These are phyloP conservation scores for Bos indicus DNA, from an alignment of 2,113 vertebrate species.

Conservation along the genomic window DNA sequence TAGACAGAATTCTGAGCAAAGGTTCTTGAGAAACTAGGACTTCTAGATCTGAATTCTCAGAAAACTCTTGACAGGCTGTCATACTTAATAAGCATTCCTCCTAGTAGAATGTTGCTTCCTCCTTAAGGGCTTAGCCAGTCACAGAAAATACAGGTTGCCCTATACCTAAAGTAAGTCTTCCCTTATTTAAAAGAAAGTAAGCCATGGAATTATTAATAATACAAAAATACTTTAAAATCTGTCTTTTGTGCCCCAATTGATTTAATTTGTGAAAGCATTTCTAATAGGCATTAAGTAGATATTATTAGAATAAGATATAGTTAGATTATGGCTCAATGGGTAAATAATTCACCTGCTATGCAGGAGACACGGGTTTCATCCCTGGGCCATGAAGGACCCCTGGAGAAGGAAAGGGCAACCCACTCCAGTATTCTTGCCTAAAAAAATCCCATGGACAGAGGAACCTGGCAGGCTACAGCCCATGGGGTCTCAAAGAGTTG, in stretches of 20 bases:
- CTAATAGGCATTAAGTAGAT: not conserved
- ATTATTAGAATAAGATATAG: not conserved
- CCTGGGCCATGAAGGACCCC: not conserved
- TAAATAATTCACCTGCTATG: not conserved
- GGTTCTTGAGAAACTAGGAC: slow-evolving; percentile 1
- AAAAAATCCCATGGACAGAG: not conserved
- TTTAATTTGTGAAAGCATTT: not conserved
- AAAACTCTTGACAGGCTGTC: slow-evolving; percentile 44
- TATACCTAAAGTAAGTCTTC: not conserved
- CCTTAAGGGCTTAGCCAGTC: not conserved
- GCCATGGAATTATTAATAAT: not conserved
- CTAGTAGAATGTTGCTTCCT: not conserved
- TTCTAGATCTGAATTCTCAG: slow-evolving; percentile 26
- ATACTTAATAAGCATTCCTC: slow-evolving; percentile 27
- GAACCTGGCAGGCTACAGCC: not conserved
- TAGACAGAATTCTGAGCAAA: slow-evolving; percentile 35
- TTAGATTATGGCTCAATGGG: not conserved
- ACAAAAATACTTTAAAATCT: not conserved
- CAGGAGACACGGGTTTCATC: not conserved
- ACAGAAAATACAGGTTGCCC: not conserved
- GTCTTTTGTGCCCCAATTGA: not conserved
- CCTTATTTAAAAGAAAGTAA: slow-evolving; percentile 9
- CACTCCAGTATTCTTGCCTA: not conserved
- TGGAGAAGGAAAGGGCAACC: not conserved
- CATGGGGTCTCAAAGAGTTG: not conserved